These are phyloP conservation scores for Entosphenus tridentatus DNA, from an alignment of 2,113 vertebrate species.

Conservation along the genomic window DNA sequence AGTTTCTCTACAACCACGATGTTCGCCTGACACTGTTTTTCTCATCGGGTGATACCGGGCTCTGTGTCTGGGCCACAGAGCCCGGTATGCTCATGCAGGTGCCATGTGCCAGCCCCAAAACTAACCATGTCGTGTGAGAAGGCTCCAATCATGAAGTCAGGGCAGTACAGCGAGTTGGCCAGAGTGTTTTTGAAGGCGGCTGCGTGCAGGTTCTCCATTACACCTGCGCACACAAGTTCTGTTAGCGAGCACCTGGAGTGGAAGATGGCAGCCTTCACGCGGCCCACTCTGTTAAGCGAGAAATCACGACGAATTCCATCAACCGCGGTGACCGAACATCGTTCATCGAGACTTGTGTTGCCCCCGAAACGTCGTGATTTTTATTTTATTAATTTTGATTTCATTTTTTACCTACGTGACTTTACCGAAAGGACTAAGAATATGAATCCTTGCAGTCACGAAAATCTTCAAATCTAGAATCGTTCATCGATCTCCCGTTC, in stretches of 20 bases:
- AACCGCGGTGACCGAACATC: background rate
- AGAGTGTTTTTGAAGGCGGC: slow-evolving; percentile 60
- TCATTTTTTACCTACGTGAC: too few species aligned
- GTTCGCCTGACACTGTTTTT: background rate
- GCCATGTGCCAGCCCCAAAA: slow-evolving; percentile 9
- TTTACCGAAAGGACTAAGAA: too few species aligned
- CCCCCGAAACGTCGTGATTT: too few species aligned
- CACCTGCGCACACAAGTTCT: slow-evolving; percentile 20
- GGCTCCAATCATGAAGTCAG: slow-evolving; percentile 50
- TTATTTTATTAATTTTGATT: too few species aligned
- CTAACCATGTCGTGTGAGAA: slow-evolving; percentile 51
- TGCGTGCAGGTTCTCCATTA: slow-evolving; percentile 57
- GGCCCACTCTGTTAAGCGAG: background rate
- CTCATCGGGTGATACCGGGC: background rate
- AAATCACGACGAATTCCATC: background rate
- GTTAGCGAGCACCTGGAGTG: background rate
- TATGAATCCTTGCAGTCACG: too few species aligned
- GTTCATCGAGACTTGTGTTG: too few species aligned
- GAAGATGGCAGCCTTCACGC: background rate
- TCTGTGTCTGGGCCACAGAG: background rate
- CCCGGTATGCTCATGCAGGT: too few species aligned
- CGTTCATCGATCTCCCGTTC: background rate
- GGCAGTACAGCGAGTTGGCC: slow-evolving; percentile 71
- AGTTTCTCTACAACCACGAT: background rate
- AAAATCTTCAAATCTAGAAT: too few species aligned